Percentiles rank a stretch among this genome's conserved stretches.
Evolutionary conservation across 2,797 vertebrate species (phyloP).

Genomic region (Lophotriccus pileatus): DNA sequence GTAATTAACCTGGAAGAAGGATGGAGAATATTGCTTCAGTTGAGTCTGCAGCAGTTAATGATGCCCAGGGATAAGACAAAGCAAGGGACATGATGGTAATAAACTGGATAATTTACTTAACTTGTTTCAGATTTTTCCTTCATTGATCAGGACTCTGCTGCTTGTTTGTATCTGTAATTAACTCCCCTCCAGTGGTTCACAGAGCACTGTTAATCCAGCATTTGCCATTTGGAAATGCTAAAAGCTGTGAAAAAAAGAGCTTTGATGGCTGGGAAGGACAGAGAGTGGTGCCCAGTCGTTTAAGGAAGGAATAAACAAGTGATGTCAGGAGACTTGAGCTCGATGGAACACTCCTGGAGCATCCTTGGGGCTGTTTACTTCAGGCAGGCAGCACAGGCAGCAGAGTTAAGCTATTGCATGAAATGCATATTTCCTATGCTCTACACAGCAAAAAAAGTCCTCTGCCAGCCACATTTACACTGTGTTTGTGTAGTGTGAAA

Average conservation of each 20-base stretch:
- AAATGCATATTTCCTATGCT: neutral
- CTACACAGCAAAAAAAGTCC: neutral
- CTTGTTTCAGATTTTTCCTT: neutral
- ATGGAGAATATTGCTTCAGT: neutral
- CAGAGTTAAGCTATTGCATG: neutral
- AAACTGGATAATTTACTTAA: neutral
- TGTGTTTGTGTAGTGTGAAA: neutral
- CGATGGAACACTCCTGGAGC: fast-evolving
- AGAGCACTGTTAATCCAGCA: neutral
- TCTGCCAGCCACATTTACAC: neutral
- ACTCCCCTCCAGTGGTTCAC: neutral
- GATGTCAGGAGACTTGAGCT: neutral
- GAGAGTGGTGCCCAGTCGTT: neutral
- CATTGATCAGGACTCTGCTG: neutral
- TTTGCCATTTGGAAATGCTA: neutral
- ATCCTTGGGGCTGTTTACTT: neutral
- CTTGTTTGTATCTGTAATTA: neutral
- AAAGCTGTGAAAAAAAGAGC: neutral
- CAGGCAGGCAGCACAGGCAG: neutral
- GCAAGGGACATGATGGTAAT: neutral
- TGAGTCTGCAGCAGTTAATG: neutral
- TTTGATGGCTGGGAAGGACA: neutral
- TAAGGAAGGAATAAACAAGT: neutral
- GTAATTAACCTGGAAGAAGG: neutral
- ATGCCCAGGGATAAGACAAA: neutral